These are phyloP conservation scores for Bembecia ichneumoniformis DNA, from an alignment of 2,888 invertebrate genomes.

Conservation along the genomic window DNA sequence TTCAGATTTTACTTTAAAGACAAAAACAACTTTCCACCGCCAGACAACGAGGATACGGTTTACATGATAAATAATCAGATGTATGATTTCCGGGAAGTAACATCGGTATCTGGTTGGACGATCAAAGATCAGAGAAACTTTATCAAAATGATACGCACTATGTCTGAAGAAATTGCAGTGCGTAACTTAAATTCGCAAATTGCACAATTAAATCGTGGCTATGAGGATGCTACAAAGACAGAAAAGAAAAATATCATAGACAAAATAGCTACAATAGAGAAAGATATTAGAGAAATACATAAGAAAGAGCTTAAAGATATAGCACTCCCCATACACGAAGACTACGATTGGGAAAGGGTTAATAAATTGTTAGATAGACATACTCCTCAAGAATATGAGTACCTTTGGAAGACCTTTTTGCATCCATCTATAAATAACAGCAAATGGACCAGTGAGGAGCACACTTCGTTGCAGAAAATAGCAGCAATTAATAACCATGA, in stretches of 20 bases:
- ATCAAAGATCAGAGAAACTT: slow-evolving; percentile 70
- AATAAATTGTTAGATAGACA: slow-evolving; percentile 69
- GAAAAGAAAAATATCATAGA: slow-evolving; percentile 10
- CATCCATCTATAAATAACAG: slow-evolving; percentile 77
- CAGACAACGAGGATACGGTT: slow-evolving; percentile 75
- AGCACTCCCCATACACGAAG: slow-evolving; percentile 40
- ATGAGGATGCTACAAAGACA: slow-evolving; percentile 5
- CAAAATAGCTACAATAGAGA: slow-evolving; percentile 24
- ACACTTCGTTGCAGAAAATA: slow-evolving; percentile 30
- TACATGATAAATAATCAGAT: slow-evolving; percentile 41
- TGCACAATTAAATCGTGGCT: slow-evolving; percentile 19
- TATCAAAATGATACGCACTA: slow-evolving; percentile 54
- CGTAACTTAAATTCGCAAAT: slow-evolving; percentile 29
- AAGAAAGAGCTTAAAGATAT: slow-evolving; percentile 29
- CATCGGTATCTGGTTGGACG: slow-evolving; percentile 68
- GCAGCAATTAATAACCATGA: slow-evolving; percentile 51
- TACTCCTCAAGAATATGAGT: slow-evolving; percentile 74
- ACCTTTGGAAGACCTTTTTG: slow-evolving; percentile 80
- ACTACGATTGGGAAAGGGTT: slow-evolving; percentile 75
- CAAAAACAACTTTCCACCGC: slow-evolving; percentile 54
- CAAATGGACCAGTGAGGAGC: slow-evolving; percentile 41
- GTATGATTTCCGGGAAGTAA: slow-evolving; percentile 58
- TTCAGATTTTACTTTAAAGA: slow-evolving; percentile 80
- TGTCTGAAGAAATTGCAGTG: slow-evolving; percentile 30
- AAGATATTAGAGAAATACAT: slow-evolving; percentile 5